A percentile compares a stretch with the other conserved stretches of the same genome.
phyloP scores from a whole-genome alignment of 1,140 invertebrate species.

The Contarinia nasturtii region DNA sequence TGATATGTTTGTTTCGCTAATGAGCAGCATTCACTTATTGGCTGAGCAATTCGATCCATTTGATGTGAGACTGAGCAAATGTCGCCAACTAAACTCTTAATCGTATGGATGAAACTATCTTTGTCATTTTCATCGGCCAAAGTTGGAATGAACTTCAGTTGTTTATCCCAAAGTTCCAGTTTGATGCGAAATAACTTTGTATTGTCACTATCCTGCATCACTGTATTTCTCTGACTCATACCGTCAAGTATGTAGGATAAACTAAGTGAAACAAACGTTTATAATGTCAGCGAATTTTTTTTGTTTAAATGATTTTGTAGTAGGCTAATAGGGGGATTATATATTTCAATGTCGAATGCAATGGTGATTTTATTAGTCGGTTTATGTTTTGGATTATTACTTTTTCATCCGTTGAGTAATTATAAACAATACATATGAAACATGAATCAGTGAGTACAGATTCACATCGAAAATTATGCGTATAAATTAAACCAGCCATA shows the following conservation, averaged over 20 bases:
- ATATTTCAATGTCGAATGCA: too few relatives aligned
- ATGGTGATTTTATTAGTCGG: conserved; percentile 3
- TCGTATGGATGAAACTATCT: conserved; percentile 34
- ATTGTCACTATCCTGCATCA: conserved; percentile 23
- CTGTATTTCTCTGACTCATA: conserved; percentile 18
- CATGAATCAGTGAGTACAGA: too few relatives aligned
- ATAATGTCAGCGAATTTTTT: too few relatives aligned
- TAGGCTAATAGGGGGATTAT: too few relatives aligned
- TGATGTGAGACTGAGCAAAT: conserved; percentile 33
- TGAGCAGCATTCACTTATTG: not conserved
- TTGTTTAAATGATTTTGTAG: too few relatives aligned
- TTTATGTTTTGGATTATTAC: conserved; percentile 9
- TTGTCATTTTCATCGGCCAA: conserved; percentile 30
- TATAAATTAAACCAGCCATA: too few relatives aligned
- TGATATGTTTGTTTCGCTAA: too few relatives aligned
- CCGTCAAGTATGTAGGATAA: conserved; percentile 35
- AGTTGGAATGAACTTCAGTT: conserved; percentile 40
- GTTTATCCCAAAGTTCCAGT: conserved; percentile 37
- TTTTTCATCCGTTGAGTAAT: conserved; percentile 5
- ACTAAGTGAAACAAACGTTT: conserved; percentile 44
- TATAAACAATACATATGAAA: too few relatives aligned
- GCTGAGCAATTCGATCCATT: conserved; percentile 6
- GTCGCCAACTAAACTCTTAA: conserved; percentile 35
- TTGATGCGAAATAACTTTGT: conserved; percentile 38
- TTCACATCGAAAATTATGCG: too few relatives aligned